These are phyloP conservation scores for Mythimna albipuncta DNA, from an alignment of 2,888 invertebrate species.

Conservation along the genomic window DNA sequence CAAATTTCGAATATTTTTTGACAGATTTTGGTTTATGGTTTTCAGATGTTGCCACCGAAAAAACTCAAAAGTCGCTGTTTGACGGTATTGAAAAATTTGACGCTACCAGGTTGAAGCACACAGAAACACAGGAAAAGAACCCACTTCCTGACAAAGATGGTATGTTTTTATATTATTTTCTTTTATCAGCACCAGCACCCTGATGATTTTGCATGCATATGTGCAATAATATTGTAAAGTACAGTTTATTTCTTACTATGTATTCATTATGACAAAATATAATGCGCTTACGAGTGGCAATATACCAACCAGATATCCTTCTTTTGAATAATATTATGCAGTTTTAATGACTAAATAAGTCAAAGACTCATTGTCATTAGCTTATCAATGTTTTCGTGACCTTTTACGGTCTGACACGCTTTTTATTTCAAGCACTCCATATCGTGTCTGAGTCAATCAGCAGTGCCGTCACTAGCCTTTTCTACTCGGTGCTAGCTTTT, in stretches of 20 bases:
- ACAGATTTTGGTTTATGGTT: slow-evolving; percentile 69
- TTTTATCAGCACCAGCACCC: slow-evolving; percentile 40
- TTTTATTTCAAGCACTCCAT: slow-evolving; percentile 57
- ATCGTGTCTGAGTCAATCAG: slow-evolving; percentile 43
- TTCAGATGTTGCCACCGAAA: slow-evolving; percentile 96
- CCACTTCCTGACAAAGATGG: slow-evolving; percentile 98
- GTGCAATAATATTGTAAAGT: slow-evolving; percentile 32
- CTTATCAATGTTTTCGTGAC: slow-evolving; percentile 59
- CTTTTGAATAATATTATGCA: slow-evolving; percentile 54
- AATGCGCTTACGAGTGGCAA: slow-evolving; percentile 36
- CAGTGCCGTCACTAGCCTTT: slow-evolving; percentile 30
- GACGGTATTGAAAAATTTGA: slow-evolving; percentile 97
- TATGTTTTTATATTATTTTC: slow-evolving; percentile 78
- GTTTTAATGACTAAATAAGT: slow-evolving; percentile 56
- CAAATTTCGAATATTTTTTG: slow-evolving; percentile 32
- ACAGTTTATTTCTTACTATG: slow-evolving; percentile 8
- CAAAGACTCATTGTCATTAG: slow-evolving; percentile 59
- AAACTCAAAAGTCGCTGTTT: slow-evolving; percentile 95
- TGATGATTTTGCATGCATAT: slow-evolving; percentile 52
- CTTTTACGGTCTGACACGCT: slow-evolving; percentile 65
- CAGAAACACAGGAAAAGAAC: slow-evolving; percentile 98
- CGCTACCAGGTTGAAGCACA: slow-evolving; percentile 95
- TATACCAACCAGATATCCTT: slow-evolving; percentile 20
- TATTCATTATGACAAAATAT: slow-evolving; percentile 13
- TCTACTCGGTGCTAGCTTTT: too few species aligned